These are phyloP conservation scores for Elegia similella DNA, from an alignment of 2,888 invertebrate species.

Conservation along the genomic window DNA sequence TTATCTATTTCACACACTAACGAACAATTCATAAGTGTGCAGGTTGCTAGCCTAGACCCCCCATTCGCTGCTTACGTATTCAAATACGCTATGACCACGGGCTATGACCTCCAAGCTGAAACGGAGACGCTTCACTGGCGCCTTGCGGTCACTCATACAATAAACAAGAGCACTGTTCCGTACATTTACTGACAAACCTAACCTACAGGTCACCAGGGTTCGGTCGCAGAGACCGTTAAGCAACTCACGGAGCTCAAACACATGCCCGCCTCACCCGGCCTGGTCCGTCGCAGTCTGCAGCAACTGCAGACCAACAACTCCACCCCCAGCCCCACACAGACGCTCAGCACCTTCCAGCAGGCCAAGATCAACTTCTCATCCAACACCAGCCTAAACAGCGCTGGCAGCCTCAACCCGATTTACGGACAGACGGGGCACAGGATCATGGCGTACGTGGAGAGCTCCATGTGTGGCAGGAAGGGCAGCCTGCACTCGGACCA, in stretches of 20 bases:
- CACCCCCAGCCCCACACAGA: constrained; percentile 41
- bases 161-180: too few species aligned
- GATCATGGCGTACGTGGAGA: constrained; percentile 66
- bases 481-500: constrained; percentile 63
- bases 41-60: too few species aligned
- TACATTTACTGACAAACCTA: background rate
- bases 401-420: constrained; percentile 72
- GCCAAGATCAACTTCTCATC: constrained; percentile 65
- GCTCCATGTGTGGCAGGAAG: constrained; percentile 69
- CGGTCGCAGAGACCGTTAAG: constrained; percentile 93
- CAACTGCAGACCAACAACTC: constrained; percentile 43
- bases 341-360: constrained; percentile 67
- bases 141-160: too few species aligned
- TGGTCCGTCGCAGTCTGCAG: constrained; percentile 81
- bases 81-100: too few species aligned
- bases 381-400: constrained; percentile 57
- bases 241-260: constrained; percentile 92
- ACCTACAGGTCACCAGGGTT: constrained; percentile 65
- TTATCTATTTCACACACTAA: too few species aligned
- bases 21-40: too few species aligned
- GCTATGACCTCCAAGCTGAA: too few species aligned
- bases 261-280: constrained; percentile 92
- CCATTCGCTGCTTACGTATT: too few species aligned
- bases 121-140: too few species aligned
- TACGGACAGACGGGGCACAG: constrained; percentile 73